Evolutionary conservation across 2,888 invertebrate species (phyloP).

Genomic region (Cosmorhoe ocellata): DNA sequence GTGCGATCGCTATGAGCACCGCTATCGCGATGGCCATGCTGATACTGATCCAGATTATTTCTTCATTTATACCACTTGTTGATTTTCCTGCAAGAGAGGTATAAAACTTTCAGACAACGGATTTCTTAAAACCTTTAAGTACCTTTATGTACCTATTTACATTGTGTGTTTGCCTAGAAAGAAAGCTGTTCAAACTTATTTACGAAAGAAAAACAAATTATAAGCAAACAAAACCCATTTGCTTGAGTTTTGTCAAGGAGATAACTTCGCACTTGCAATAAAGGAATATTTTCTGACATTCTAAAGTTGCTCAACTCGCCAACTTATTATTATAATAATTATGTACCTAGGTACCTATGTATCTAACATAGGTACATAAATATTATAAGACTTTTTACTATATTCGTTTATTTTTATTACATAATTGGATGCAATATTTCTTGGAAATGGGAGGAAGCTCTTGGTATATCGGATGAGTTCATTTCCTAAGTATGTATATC

Average conservation of each 20-base stretch:
- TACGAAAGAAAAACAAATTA: not conserved
- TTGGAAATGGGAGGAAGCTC: too few relatives aligned
- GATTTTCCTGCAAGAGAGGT: constrained; percentile 84
- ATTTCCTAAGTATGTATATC: too few relatives aligned
- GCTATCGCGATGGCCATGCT: constrained; percentile 93
- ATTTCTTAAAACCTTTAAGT: not conserved
- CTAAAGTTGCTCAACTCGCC: not conserved
- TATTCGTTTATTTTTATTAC: too few relatives aligned
- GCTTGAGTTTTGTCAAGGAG: constrained; percentile 1
- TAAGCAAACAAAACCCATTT: constrained; percentile 10
- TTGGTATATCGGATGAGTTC: not conserved
- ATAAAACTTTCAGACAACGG: not conserved
- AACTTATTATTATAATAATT: not conserved
- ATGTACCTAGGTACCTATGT: too few relatives aligned
- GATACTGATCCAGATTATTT: constrained; percentile 94
- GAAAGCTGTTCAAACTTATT: too few relatives aligned
- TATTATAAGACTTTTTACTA: too few relatives aligned
- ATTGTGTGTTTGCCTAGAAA: too few relatives aligned
- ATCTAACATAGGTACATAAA: too few relatives aligned
- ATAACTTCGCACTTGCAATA: not conserved
- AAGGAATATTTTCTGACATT: constrained; percentile 13
- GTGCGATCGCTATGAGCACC: constrained; percentile 89
- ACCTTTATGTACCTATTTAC: not conserved
- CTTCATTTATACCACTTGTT: constrained; percentile 92
- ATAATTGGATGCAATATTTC: too few relatives aligned